Percentiles rank a stretch among this genome's conserved stretches.
These are phyloP conservation scores for Gnathonemus echidnorhynchus DNA, from an alignment of 2,113 vertebrate species.

Conservation along the genomic window DNA sequence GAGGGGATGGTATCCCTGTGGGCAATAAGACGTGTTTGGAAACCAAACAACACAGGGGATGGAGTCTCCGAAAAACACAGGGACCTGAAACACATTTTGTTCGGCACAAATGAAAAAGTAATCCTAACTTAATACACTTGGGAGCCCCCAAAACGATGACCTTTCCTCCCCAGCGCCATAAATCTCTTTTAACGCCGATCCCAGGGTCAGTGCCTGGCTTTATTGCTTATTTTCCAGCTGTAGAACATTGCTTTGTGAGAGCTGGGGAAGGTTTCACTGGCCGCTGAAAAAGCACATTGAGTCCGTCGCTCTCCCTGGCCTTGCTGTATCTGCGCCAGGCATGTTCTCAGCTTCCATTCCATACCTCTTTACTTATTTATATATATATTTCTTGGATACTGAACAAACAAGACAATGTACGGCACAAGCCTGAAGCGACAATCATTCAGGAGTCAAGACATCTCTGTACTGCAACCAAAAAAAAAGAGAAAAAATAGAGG, in stretches of 20 bases:
- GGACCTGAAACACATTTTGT: slow-evolving; percentile 34
- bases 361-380: neutral
- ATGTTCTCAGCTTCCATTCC: slow-evolving; percentile 18
- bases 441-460: neutral
- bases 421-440: neutral
- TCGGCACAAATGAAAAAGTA: slow-evolving; percentile 27
- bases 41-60: slow-evolving; percentile 4
- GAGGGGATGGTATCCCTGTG: neutral
- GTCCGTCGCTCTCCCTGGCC: slow-evolving; percentile 8
- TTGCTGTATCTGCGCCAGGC: neutral
- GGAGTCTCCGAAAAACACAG: neutral
- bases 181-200: slow-evolving; percentile 15
- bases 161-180: slow-evolving; percentile 36
- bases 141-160: slow-evolving; percentile 13
- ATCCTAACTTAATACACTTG: slow-evolving; percentile 35
- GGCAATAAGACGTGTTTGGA: slow-evolving; percentile 11
- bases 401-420: neutral
- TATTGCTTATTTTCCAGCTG: slow-evolving; percentile 27
- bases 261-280: slow-evolving; percentile 18
- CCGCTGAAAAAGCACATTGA: slow-evolving; percentile 33
- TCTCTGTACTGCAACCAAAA: neutral
- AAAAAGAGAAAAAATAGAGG: neutral
- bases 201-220: slow-evolving; percentile 20
- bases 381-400: neutral
- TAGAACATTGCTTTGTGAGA: slow-evolving; percentile 30